A percentile compares a stretch with the other conserved stretches of the same genome.
These are phyloP conservation scores for Acrocephalus arundinaceus DNA, from an alignment of 2,113 vertebrate genomes.

Conservation along the genomic window DNA sequence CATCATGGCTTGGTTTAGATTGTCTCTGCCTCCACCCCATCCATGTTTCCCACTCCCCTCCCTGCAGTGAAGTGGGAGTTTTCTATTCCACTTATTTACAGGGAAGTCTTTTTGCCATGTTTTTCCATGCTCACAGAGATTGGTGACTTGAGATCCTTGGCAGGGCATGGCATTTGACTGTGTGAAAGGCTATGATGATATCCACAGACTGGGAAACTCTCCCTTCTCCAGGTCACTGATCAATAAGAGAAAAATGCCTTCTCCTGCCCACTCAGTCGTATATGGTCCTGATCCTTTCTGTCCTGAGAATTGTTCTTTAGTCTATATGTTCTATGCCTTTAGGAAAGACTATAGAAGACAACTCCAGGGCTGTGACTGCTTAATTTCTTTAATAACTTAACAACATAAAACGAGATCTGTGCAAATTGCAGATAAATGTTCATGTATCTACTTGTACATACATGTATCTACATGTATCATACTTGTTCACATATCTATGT, in stretches of 20 bases:
- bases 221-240: not conserved
- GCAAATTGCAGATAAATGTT: not conserved
- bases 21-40: not conserved
- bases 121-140: not conserved
- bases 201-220: not conserved
- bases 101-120: not conserved
- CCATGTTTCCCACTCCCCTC: not conserved
- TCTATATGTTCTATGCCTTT: not conserved
- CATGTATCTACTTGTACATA: not conserved
- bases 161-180: not conserved
- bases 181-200: not conserved
- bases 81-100: not conserved
- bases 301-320: not conserved
- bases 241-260: not conserved
- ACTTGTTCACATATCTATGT: not conserved
- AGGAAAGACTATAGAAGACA: not conserved
- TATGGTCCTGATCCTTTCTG: not conserved
- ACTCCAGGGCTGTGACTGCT: not conserved
- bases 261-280: not conserved
- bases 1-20: not conserved
- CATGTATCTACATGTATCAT: too few species aligned
- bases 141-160: not conserved
- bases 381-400: not conserved
- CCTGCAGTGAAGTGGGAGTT: not conserved
- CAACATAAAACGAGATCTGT: not conserved